Conservation (phyloP, 2,888 invertebrate genomes). For the Netelia fuscicornis region DNA sequence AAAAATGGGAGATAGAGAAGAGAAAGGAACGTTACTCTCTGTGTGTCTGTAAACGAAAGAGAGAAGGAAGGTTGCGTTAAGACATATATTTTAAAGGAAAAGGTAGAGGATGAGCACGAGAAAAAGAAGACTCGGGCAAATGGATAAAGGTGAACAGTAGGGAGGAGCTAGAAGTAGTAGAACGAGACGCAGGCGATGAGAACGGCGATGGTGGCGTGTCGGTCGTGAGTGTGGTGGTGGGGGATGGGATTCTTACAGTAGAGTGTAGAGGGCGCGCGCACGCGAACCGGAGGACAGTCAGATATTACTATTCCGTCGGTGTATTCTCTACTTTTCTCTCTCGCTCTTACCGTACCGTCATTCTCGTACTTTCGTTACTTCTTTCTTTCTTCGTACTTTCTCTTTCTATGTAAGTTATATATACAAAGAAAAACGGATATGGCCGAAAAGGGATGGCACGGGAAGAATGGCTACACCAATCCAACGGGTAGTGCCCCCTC, state of each 20-base stretch:
- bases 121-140: constrained; percentile 34
- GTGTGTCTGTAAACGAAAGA: not conserved
- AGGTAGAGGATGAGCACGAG: constrained; percentile 30
- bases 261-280: constrained; percentile 58
- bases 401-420: constrained; percentile 40
- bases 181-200: constrained; percentile 46
- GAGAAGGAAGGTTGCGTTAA: not conserved
- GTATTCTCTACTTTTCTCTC: constrained; percentile 66
- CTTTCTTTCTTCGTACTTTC: constrained; percentile 36
- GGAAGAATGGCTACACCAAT: constrained; percentile 58
- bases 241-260: constrained; percentile 52
- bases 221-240: constrained; percentile 30
- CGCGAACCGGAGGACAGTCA: constrained; percentile 58
- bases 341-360: constrained; percentile 22
- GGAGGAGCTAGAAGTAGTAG: constrained; percentile 31
- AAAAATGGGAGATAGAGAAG: constrained; percentile 51
- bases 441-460: constrained; percentile 59
- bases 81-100: not conserved
- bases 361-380: constrained; percentile 50
- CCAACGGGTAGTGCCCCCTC: constrained; percentile 2
- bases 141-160: constrained; percentile 49
- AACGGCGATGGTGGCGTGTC: constrained; percentile 16
- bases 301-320: constrained; percentile 76
- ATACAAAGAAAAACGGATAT: constrained; percentile 64
- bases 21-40: constrained; percentile 42